Evolutionary conservation across 2,797 vertebrate genomes (phyloP), one percentile per base, ranked within the genome.

Genomic region (Setipinna tenuifilis): DNA sequence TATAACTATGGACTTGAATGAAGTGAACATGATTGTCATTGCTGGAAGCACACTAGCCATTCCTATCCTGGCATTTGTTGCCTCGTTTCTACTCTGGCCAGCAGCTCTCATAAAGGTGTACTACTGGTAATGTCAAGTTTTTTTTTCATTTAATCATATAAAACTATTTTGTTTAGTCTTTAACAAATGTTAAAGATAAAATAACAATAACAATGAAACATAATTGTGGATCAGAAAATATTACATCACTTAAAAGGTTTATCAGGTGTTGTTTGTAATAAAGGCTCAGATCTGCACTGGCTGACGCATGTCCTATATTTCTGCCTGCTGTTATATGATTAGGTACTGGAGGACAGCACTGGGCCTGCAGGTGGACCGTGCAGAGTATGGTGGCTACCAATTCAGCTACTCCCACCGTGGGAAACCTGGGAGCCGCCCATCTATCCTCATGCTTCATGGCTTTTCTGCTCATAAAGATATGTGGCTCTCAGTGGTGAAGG

Each of bases 401-500:
- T 99, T 99, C 92, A 98, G 97, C 88, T 99, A 98, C 82, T 96
- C 93, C 87, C 95, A 91, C 89, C 95, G 97, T 5, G 98, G 97
- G 83, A 96, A 94, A 14, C 94, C 97, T 0, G 95, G 96, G 0
- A 89, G 84, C 44, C 93, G 89, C 0, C 97, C 97, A 0, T 96
- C 98, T 2, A 83, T 99, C 83, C 96, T 99, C 82, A 95, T 99
- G 96, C 93, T 99, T 50, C 98, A 99, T 0, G 98, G 98, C 3
- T 99, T 99, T 93, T 98, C 97, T 0, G 96, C 95, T n/a, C 94
- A 95, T 90, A 99, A 99, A 91, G 98, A 99, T 91, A 97, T 98
- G 97, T 99, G 98, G 98, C 94, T 99, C 35, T 94, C 96, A 1
- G 50, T 99, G 71, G 89, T 97, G 86, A 98, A 97, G 96, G 98